Evolutionary conservation across 1,140 invertebrate genomes (phyloP), one percentile per base, ranked within the genome.

Genomic region (Anagrus nilaparvatae): DNA sequence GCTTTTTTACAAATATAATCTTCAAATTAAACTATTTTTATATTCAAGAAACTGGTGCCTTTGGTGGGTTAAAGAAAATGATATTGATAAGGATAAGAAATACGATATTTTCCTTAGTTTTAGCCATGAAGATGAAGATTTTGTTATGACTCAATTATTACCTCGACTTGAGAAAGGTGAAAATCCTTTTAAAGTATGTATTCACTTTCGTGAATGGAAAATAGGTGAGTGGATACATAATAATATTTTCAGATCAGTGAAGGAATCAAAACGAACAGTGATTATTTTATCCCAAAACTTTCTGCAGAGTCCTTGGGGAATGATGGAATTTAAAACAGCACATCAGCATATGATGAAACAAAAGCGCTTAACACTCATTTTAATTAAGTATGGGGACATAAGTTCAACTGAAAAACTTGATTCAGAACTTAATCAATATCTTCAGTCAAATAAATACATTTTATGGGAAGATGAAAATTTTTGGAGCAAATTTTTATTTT

Each of bases 61-160:
- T 19, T 77, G 77, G 65, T 71, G 75, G 13, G 74, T 84, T 10
- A 77, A 75, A 3, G 78, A 84, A 53, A 73, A 81, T 27, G 82
- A 86, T 46, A 49, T 84, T 3, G 84, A 87, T 52, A 77, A 79
- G 47, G 77, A 86, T 33, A 88, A 87, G 55, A 56, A 71, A 8
- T 91, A 81, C 60, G 90, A 95, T 54, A 87, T 85, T 0, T 94
- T 93, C 59, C 73, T 94, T 29, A 89, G 87, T 44, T 92, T 83
- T 56, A 85, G 87, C 1, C 79, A 87, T 52, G 74, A 78, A 53
- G 90, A 94, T 58, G 77, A 82, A 41, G 71, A 76, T 4, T 87
- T 83, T 57, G 77, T 92, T 1, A 60, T 77, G 0, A 67, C 77
- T 4, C 67, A 79, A 33, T 56, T 93, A 16, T 71, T 87, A 24